A percentile compares a stretch with the other conserved stretches of the same genome.
phyloP scores from a whole-genome alignment of 1,140 invertebrate species.

The Pararge aegeria region DNA sequence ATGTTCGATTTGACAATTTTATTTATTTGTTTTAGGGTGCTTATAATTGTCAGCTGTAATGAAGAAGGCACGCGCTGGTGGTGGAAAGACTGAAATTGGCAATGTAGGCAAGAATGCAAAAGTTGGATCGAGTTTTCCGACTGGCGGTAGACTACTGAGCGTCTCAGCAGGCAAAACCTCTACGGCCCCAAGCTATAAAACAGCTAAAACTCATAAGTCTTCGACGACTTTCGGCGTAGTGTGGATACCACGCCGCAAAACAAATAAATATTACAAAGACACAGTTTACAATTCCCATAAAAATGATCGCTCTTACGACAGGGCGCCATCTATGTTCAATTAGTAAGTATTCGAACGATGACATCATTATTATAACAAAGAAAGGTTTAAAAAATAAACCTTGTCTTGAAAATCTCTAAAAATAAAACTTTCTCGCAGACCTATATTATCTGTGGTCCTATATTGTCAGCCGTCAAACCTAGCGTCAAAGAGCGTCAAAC shows the following conservation, averaged over 20 bases:
- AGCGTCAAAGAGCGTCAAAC: too few species aligned
- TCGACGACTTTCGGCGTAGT: constrained; percentile 53
- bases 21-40: not conserved
- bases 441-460: too few species aligned
- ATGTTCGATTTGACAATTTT: too few species aligned
- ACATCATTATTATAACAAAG: too few species aligned
- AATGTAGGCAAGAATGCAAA: constrained; percentile 22
- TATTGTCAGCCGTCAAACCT: too few species aligned
- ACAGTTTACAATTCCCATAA: constrained; percentile 44
- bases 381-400: too few species aligned
- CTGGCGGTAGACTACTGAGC: constrained; percentile 21
- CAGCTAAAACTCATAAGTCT: constrained; percentile 43
- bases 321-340: constrained; percentile 62
- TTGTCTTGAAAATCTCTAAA: too few species aligned
- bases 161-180: constrained; percentile 36
- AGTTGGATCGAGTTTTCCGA: constrained; percentile 11
- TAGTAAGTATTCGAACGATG: constrained; percentile 47
- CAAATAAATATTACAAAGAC: constrained; percentile 57
- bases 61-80: constrained; percentile 43
- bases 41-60: constrained; percentile 38
- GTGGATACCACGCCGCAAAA: constrained; percentile 59
- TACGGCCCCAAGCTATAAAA: constrained; percentile 29
- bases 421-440: too few species aligned
- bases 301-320: constrained; percentile 40
- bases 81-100: constrained; percentile 43